Evolutionary conservation across 2,888 invertebrate species (phyloP).

Genomic region (Drosophila histrio): DNA sequence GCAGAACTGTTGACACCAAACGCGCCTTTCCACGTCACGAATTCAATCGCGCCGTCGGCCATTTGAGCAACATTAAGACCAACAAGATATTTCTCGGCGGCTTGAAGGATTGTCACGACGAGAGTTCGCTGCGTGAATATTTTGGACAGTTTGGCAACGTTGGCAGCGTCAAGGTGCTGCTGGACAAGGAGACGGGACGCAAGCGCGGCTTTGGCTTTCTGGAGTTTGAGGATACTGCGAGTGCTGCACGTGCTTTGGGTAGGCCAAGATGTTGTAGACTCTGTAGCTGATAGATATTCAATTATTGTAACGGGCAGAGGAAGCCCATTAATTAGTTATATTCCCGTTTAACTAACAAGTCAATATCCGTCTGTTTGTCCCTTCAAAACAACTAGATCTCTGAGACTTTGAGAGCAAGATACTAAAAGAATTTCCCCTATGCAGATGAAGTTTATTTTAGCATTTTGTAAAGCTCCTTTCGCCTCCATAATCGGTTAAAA

Average conservation of each 20-base stretch:
- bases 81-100: constrained; percentile 82
- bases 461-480: no score
- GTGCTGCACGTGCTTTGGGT: constrained; percentile 82
- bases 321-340: no score
- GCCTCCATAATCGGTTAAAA: no score
- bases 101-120: constrained; percentile 81
- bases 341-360: no score
- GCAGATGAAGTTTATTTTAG: no score
- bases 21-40: constrained; percentile 81
- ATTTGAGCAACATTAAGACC: constrained; percentile 55
- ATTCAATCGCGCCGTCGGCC: constrained; percentile 59
- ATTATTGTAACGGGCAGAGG: no score
- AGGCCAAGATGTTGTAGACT: neutral
- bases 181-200: constrained; percentile 81
- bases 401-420: no score
- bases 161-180: constrained; percentile 74
- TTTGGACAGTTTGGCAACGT: constrained; percentile 80
- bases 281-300: no score
- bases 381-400: no score
- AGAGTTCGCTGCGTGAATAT: constrained; percentile 73
- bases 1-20: constrained; percentile 81
- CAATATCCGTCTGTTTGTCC: no score
- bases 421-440: no score
- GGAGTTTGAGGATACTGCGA: constrained; percentile 78
- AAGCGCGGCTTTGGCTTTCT: constrained; percentile 82